Evolutionary conservation across 2,113 vertebrate species (phyloP), one percentile per base, ranked within the genome.

Genomic region (Podiceps cristatus): DNA sequence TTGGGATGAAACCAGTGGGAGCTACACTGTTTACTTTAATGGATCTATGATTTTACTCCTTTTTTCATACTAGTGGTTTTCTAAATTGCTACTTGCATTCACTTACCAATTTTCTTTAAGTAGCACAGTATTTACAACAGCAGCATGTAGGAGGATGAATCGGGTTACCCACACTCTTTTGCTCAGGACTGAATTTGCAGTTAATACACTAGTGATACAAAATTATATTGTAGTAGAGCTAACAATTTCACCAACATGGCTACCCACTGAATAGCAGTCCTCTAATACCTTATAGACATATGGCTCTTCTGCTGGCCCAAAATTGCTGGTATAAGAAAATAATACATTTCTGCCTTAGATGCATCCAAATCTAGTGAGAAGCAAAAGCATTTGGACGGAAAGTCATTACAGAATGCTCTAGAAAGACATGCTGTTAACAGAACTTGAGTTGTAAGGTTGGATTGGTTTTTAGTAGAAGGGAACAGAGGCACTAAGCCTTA

Each of bases 81-180:
- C 78, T 53, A 92, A 93, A 86, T 75, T 88, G 33, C 44, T 74
- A 62, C 49, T 88, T 88, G 67, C 47, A 68, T 88, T 80, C 37
- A 75, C 78, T 95, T 82, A 91, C 10, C 66, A 88, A 88, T 94
- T 87, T 95, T 92, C 69, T 83, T 77, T 56, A 62, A 76, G 69
- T 63, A 62, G 42, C 42, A 33, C 19, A 29, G 11, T 42, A 75
- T 91, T 79, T 82, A 71, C 45, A 91, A 66, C 40, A 86, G 37
- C 68, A 83, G 67, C 40, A 56, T 35, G 45, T 2, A 89, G 40
- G 13, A 86, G 35, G 31, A 72, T 31, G 52, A 74, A 95, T 82
- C 14, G 40, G 25, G 76, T 74, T 92, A 73, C 28, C 14, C 28
- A 63, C 11, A n/a, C 18, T 18, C 68, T 76, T 63, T 78, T 75